Percentiles rank a stretch among this genome's conserved stretches.
These are phyloP conservation scores for Megastigmus dorsalis DNA, from an alignment of 2,888 invertebrate genomes.

Conservation along the genomic window DNA sequence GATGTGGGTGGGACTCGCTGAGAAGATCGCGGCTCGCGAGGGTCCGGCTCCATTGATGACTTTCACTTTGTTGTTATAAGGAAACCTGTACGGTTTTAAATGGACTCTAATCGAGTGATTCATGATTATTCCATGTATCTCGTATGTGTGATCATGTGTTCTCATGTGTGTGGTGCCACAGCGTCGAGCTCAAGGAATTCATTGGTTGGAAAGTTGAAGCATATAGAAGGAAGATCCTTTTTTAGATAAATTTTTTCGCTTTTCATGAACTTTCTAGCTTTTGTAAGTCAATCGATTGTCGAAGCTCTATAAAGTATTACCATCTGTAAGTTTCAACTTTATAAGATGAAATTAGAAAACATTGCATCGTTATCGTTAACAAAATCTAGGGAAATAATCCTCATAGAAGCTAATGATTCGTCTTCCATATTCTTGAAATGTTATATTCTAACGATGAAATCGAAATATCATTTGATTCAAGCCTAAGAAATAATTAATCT, in stretches of 20 bases:
- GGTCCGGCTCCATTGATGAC: conserved; percentile 36
- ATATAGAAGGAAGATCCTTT: conserved; percentile 19
- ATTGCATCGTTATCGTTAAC: no score
- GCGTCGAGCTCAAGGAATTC: conserved; percentile 41
- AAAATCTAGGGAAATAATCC: no score
- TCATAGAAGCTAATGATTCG: neutral
- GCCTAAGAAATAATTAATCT: neutral
- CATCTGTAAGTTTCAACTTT: neutral
- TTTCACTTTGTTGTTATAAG: conserved; percentile 46
- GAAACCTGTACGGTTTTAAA: conserved; percentile 42
- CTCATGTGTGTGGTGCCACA: conserved; percentile 38
- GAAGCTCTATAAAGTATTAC: conserved; percentile 26
- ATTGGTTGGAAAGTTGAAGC: conserved; percentile 49
- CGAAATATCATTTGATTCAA: neutral
- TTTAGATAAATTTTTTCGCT: conserved; percentile 32
- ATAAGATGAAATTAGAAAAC: no score
- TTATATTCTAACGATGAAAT: neutral
- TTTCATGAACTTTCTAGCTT: conserved; percentile 26
- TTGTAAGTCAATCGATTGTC: neutral
- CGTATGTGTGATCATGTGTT: conserved; percentile 32
- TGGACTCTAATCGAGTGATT: conserved; percentile 46
- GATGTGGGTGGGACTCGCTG: conserved; percentile 4
- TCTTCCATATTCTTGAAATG: conserved; percentile 15
- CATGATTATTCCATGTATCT: conserved; percentile 39
- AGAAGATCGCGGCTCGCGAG: conserved; percentile 6